Base-by-base conservation (phyloP, 2,113 vertebrate species). In the Saimiri boliviensis region DNA sequence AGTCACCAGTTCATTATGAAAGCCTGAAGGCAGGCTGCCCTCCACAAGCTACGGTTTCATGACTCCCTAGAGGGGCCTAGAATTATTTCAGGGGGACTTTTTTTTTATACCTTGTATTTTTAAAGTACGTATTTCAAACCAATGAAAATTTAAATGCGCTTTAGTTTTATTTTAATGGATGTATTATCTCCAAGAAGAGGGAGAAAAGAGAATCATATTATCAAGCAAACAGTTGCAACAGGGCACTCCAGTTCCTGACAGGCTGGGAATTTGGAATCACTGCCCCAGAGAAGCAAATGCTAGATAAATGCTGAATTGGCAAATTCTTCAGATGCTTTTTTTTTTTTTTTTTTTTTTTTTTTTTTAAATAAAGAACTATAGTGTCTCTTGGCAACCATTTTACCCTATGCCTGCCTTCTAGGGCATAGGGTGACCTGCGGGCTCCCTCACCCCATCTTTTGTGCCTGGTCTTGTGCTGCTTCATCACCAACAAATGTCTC, bases 241-340 rank as follows among this genome's bases (percentile, higher is more conserved):
- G 66, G 58, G 13, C 21, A 49, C 16, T 32, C 5, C 54, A 63
- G 35, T 7, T 73, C 79, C 54, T 49, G 71, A 83, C 4, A n/a
- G 74, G 52, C 10, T 82, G 40, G 88, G 83, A 79, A 76, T 93
- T 85, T 95, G 68, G 77, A 91, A 91, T 86, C 71, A 17, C 45
- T n/a, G 49, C 60, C 56, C 93, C 60, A n/a, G 60, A 92, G 6
- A 63, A 19, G 91, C 86, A 94, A 89, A 94, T 80, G 54, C 89
- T 86, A 84, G 58, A 49, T 23, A 93, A 84, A 71, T 76, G 90
- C 94, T 60, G 56, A 95, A 23, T 6, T 45, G 80, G 56, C 90
- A 96, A 66, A 97, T 95, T 95, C 95, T 91, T 84, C 47, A 54
- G 89, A 93, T 89, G 68, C 37, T 90, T 82, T 87, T 76, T 88